Conservation (phyloP, 2,888 invertebrate genomes). For the Scaptodrosophila latifasciaeformis region DNA sequence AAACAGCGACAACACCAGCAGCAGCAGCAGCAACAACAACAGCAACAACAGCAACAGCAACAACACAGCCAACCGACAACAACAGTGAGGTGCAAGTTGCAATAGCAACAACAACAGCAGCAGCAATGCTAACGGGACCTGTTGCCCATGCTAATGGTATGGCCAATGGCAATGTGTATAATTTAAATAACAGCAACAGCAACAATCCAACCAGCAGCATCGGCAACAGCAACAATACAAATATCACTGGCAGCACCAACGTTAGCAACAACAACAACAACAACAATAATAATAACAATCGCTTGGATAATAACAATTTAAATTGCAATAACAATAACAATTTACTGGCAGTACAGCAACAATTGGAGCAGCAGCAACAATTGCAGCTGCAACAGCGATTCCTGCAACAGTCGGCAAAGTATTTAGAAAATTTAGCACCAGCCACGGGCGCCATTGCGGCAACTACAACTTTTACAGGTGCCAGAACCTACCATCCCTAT, state of each 20-base stretch:
- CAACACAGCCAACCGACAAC: slow-evolving; percentile 22
- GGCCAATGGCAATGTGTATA: slow-evolving; percentile 41
- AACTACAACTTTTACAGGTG: slow-evolving; percentile 57
- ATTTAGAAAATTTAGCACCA: slow-evolving; percentile 56
- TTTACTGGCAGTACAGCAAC: slow-evolving; percentile 33
- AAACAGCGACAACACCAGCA: slow-evolving; percentile 38
- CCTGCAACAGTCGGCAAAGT: slow-evolving; percentile 43
- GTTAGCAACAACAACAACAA: slow-evolving; percentile 37
- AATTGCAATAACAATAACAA: slow-evolving; percentile 61
- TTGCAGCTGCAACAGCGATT: slow-evolving; percentile 31
- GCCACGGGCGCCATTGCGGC: slow-evolving; percentile 55
- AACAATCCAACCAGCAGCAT: slow-evolving; percentile 11
- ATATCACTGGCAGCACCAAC: slow-evolving; percentile 61
- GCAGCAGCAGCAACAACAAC: slow-evolving; percentile 30
- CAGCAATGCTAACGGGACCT: slow-evolving; percentile 65
- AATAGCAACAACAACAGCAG: slow-evolving; percentile 22
- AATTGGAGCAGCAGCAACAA: slow-evolving; percentile 31
- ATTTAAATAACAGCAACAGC: slow-evolving; percentile 27
- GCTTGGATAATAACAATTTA: slow-evolving; percentile 59
- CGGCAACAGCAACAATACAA: slow-evolving; percentile 52
- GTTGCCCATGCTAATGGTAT: slow-evolving; percentile 64
- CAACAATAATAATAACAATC: slow-evolving; percentile 37
- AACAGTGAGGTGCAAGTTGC: slow-evolving; percentile 26
- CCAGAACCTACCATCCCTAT: slow-evolving; percentile 70
- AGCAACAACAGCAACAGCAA: slow-evolving; percentile 20